Evolutionary conservation across 2,888 invertebrate species (phyloP), one percentile per base, ranked within the genome.

Genomic region (Papilio protenor): DNA sequence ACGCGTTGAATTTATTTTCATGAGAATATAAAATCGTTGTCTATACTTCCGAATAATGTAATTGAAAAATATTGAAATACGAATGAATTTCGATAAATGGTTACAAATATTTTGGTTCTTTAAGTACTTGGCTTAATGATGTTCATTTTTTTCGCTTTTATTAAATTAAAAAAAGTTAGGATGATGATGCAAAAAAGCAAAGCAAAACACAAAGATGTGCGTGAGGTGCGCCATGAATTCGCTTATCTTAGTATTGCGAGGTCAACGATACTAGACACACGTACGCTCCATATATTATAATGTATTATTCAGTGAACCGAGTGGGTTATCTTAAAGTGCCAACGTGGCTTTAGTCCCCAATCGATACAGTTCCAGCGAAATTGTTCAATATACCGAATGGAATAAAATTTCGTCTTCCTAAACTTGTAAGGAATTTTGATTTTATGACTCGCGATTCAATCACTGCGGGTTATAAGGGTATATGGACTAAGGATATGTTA

Each of bases 311-410:
- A 77, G 69, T 66, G 77, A 69, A 66, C 66, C 69, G 55, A n/a
- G 55, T 66, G 23, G 73, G 73, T 77, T 77, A 77, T 77, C 77
- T 77, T 73, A 69, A 66, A 73, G 73, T 55, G 45, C 66, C 77
- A 49, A 71, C 59, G 61, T 64, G 52, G 71, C 59, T 66, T 77
- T 64, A 52, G 52, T 55, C 61, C 21, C 61, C 64, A 64, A 77
- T 77, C 72, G 64, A 77, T 77, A 66, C 40, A 45, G 71, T 33
- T 75, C 27, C 16, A 59, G 59, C 71, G 55, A 45, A 70, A 75
- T 55, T 75, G 66, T 66, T 55, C 66, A 69, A 75, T 69, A 69
- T 23, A 69, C 55, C 33, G 45, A 75, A 75, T 40, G 52, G 75
- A 45, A 18, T n/a, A 66, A 74, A 64, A 73, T 69, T 75, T 75